Evolutionary conservation across 2,797 vertebrate genomes (phyloP), one percentile per base, ranked within the genome.

Genomic region (Moxostoma hubbsi): DNA sequence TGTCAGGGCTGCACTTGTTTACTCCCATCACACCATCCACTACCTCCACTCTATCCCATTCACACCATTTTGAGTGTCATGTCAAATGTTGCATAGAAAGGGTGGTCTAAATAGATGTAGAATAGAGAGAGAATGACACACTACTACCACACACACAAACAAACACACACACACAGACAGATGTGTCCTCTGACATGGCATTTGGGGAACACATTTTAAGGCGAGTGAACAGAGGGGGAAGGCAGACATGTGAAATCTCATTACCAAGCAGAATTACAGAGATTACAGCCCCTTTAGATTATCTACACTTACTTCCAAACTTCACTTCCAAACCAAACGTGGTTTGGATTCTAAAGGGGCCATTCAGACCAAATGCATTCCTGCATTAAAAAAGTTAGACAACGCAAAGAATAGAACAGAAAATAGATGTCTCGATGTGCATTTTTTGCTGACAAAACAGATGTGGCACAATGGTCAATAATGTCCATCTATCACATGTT

Each of bases 201-300:
- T 24, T 47, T 45, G 43, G n/a, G 64, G 13, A 6, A 43, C 62
- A n/a, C n/a, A 43, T 4, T 36, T 18, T 49, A 15, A 50, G 2
- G 36, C 11, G 49, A 18, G 45, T 5, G 13, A 47, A 64, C 5
- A 45, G 46, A 24, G 69, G 12, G 13, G 43, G 43, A 15, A 11
- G 78, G 80, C 76, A 81, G 13, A 18, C 58, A 49, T 62, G 72
- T 82, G 18, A 87, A 85, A 87, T 86, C 83, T 88, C 83, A 89
- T 86, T 84, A 75, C 68, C 76, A 88, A 69, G 18, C 66, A 51
- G 82, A 81, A 88, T 88, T 86, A 86, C 80, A 88, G 90, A 91
- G 90, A 91, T 91, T 90, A 91, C 82, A 72, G 61, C 81, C 18
- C 73, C 81, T 64, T 79, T 81, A 88, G 90, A 91, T 90, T 90